Evolutionary conservation across 92 coral and sea anemone genomes (phyloP).

Genomic region (Phenganax subtilis): DNA sequence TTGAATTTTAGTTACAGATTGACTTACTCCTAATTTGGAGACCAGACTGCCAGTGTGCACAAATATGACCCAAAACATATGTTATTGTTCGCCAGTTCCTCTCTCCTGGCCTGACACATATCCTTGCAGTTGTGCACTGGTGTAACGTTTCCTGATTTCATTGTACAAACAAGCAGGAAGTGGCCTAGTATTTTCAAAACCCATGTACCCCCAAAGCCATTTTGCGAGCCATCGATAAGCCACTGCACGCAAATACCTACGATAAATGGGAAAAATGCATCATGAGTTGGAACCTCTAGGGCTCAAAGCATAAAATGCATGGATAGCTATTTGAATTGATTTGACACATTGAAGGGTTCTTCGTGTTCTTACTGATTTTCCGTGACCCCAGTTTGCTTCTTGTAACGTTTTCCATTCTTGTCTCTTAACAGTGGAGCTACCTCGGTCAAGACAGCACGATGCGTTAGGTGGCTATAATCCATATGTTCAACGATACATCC

Average conservation of each 20-base stretch:
- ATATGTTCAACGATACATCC: conserved; percentile 11
- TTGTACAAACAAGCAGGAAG: conserved; percentile 15
- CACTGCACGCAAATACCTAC: conserved; percentile 6
- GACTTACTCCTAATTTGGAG: background rate
- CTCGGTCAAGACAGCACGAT: conserved; percentile 9
- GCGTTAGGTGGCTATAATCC: conserved; percentile 6
- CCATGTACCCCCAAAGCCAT: conserved; percentile 27
- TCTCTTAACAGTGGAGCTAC: conserved; percentile 23
- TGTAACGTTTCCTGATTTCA: conserved; percentile 1
- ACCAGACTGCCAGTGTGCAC: background rate
- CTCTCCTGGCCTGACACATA: conserved; percentile 32
- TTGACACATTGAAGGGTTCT: background rate
- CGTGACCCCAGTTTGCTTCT: background rate
- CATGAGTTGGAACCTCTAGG: background rate
- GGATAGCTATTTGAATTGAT: background rate
- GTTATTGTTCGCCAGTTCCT: background rate
- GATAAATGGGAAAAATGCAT: background rate
- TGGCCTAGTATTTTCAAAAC: conserved; percentile 8
- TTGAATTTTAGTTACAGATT: background rate
- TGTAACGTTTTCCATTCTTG: conserved; percentile 18
- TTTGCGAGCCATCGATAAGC: conserved; percentile 9
- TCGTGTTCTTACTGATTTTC: conserved; percentile 1
- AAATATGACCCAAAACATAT: background rate
- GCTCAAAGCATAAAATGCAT: background rate
- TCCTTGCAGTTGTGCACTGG: conserved; percentile 19